Percentiles rank a stretch among this genome's conserved stretches.
Evolutionary conservation across 2,113 vertebrate species (phyloP).

Genomic region (Eubucco bourcierii): DNA sequence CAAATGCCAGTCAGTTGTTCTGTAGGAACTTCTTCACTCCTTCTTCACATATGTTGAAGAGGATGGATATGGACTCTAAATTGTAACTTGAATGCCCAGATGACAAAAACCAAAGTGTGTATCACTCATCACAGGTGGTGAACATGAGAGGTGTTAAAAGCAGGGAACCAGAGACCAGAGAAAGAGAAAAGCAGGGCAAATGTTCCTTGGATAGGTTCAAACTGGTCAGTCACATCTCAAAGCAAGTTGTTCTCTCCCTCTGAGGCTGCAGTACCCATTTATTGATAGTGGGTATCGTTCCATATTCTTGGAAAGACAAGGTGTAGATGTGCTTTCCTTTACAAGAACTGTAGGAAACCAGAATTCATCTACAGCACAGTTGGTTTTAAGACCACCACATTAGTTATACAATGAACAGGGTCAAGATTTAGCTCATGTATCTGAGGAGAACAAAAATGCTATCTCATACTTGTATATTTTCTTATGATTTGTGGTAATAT

Average conservation of each 20-base stretch:
- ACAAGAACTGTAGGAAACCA: not conserved
- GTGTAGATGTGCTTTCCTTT: not conserved
- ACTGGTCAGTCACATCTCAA: not conserved
- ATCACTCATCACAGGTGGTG: not conserved
- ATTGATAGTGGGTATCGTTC: not conserved
- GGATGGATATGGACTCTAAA: not conserved
- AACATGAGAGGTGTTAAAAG: not conserved
- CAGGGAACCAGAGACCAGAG: not conserved
- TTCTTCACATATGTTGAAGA: not conserved
- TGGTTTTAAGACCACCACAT: not conserved
- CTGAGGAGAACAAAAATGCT: not conserved
- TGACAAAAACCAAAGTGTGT: fast-evolving
- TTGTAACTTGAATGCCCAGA: not conserved
- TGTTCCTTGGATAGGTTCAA: not conserved
- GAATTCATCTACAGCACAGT: not conserved
- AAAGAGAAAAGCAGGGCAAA: not conserved
- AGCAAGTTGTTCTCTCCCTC: not conserved
- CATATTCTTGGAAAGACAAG: not conserved
- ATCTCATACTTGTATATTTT: not conserved
- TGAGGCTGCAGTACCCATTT: not conserved
- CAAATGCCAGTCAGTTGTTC: not conserved
- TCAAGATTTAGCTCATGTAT: not conserved
- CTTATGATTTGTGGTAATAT: not conserved
- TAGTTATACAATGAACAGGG: not conserved
- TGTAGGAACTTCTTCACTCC: not conserved